These are phyloP conservation scores for Malurus leucopterus DNA, from an alignment of 2,797 vertebrate genomes.

Conservation along the genomic window DNA sequence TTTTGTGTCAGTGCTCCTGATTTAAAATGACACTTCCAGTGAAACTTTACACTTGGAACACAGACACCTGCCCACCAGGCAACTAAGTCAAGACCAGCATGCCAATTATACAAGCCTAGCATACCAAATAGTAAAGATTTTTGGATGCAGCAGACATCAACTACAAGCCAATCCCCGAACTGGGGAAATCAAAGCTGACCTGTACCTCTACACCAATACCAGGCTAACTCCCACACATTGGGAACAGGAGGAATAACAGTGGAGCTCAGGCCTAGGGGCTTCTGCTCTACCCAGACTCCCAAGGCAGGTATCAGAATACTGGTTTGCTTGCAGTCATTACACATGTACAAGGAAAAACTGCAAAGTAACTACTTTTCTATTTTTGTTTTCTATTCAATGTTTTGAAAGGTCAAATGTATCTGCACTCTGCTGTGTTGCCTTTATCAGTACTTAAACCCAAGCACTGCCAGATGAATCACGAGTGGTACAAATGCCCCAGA, in stretches of 20 bases:
- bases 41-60: not conserved
- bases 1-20: not conserved
- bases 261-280: not conserved
- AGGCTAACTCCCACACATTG: not conserved
- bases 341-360: not conserved
- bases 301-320: not conserved
- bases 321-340: not conserved
- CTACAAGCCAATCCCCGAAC: not conserved
- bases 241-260: not conserved
- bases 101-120: not conserved
- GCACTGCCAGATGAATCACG: not conserved
- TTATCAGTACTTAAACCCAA: constrained; percentile 32
- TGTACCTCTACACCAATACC: not conserved
- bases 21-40: not conserved
- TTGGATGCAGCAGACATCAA: not conserved
- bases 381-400: not conserved
- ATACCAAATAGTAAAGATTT: not conserved
- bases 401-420: constrained; percentile 38
- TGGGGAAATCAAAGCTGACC: not conserved
- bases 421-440: constrained; percentile 1
- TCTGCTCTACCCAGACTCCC: not conserved
- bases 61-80: not conserved
- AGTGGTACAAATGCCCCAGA: not conserved
- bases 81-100: not conserved
- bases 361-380: not conserved